These are phyloP conservation scores for Dasypolia templi DNA, from an alignment of 2,888 invertebrate genomes.

Conservation along the genomic window DNA sequence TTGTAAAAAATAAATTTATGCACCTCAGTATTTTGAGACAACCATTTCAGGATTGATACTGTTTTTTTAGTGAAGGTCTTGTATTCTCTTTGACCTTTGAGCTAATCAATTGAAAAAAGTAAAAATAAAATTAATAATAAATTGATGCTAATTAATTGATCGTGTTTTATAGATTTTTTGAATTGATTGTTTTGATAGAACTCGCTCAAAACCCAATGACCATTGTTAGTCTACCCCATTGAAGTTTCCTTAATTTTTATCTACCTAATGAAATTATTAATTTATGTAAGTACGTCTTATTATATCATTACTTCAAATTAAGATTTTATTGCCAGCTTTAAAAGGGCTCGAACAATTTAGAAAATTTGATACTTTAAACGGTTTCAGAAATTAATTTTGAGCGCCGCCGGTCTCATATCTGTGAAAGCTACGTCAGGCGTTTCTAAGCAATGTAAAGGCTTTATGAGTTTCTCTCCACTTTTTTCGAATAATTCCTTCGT, in stretches of 20 bases:
- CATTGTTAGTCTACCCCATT: not conserved
- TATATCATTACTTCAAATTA: slow-evolving; percentile 66
- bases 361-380: slow-evolving; percentile 70
- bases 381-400: slow-evolving; percentile 80
- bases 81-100: not conserved
- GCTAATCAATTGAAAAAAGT: slow-evolving; percentile 12
- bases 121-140: too few species aligned
- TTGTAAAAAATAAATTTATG: not conserved
- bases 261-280: slow-evolving; percentile 54
- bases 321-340: slow-evolving; percentile 65
- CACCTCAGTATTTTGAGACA: slow-evolving; percentile 5
- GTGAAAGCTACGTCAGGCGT: slow-evolving; percentile 79
- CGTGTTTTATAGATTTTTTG: too few species aligned
- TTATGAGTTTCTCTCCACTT: slow-evolving; percentile 83
- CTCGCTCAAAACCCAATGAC: not conserved
- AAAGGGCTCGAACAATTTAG: slow-evolving; percentile 67
- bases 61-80: not conserved
- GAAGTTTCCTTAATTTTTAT: slow-evolving; percentile 27
- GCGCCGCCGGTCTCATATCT: slow-evolving; percentile 72
- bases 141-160: too few species aligned
- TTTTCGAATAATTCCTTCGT: slow-evolving; percentile 81
- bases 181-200: too few species aligned
- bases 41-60: not conserved
- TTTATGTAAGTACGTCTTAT: slow-evolving; percentile 61
- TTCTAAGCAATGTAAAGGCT: slow-evolving; percentile 80